Percentiles rank a stretch among this genome's conserved stretches.
phyloP scores from a whole-genome alignment of 2,797 vertebrate genomes.

The Sylvia borin region DNA sequence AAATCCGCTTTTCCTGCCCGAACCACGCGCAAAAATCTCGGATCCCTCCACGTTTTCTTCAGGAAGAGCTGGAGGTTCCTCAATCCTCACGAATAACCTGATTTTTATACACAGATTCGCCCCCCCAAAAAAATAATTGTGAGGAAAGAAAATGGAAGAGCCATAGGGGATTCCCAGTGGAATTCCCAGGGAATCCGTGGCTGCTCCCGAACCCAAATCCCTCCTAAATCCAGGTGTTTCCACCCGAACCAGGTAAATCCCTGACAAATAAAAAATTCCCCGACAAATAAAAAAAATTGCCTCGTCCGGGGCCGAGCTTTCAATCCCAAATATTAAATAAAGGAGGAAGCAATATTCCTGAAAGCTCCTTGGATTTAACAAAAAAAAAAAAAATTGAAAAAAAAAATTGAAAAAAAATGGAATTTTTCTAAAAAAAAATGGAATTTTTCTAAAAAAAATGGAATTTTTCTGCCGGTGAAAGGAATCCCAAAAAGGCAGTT shows the following conservation, averaged over 20 bases:
- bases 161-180: background rate
- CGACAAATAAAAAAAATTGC: background rate
- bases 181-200: background rate
- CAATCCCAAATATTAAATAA: background rate
- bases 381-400: too few species aligned
- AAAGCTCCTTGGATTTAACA: background rate
- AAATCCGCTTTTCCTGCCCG: background rate
- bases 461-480: background rate
- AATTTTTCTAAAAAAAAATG: background rate
- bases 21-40: accelerated
- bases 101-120: background rate
- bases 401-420: too few species aligned
- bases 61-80: background rate
- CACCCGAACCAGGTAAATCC: background rate
- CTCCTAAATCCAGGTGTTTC: background rate
- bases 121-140: background rate
- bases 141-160: background rate
- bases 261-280: background rate
- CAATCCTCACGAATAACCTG: background rate
- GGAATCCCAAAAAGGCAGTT: background rate
- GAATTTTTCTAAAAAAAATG: background rate
- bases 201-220: accelerated
- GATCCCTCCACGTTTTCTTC: accelerated
- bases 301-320: background rate
- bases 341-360: background rate